These are phyloP conservation scores for Bergia puertoricense DNA, from an alignment of 92 coral and sea anemone genomes.

Conservation along the genomic window DNA sequence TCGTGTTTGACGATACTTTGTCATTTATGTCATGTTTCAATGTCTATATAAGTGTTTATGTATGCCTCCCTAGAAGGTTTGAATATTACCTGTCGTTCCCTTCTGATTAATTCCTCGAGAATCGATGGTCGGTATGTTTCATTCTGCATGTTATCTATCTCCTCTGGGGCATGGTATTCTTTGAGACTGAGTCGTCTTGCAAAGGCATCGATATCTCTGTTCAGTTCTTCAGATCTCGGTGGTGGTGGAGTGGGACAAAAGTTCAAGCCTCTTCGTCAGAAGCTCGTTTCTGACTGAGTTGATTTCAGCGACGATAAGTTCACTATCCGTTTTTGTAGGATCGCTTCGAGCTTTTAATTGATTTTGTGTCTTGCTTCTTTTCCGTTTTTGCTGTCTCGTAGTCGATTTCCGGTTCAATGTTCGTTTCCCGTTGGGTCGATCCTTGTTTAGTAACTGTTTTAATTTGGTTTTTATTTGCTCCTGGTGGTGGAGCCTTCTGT, in stretches of 20 bases:
- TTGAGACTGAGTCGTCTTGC: conserved; percentile 23
- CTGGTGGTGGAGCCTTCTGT: too few relatives aligned
- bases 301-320: conserved; percentile 19
- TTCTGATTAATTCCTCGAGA: conserved; percentile 14
- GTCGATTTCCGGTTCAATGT: too few relatives aligned
- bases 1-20: too few relatives aligned
- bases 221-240: not conserved
- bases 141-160: conserved; percentile 12
- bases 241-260: conserved; percentile 24
- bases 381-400: not conserved
- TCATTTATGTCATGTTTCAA: too few relatives aligned
- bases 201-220: conserved; percentile 32
- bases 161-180: conserved; percentile 31
- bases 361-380: not conserved
- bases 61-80: too few relatives aligned
- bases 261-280: conserved; percentile 27
- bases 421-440: too few relatives aligned
- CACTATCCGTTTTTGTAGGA: conserved; percentile 13
- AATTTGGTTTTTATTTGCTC: too few relatives aligned
- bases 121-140: conserved; percentile 13
- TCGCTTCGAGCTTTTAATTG: conserved; percentile 15
- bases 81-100: too few relatives aligned
- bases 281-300: conserved; percentile 25
- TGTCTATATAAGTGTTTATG: too few relatives aligned
- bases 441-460: too few relatives aligned